Conservation (phyloP, 2,797 vertebrate genomes). For the Sebastes kiyomatsui region DNA sequence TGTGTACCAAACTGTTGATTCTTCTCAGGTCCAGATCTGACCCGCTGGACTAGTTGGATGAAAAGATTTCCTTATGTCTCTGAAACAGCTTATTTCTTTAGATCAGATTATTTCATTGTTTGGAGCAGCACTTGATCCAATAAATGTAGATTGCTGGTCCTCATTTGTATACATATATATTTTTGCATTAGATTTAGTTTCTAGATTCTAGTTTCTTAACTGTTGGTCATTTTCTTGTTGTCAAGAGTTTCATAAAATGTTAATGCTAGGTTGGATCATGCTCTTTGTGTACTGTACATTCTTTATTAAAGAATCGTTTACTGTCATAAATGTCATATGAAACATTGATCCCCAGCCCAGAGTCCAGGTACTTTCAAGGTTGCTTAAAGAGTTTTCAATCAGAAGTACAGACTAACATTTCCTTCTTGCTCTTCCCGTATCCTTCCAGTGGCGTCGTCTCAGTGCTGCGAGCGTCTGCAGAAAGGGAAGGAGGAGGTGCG, state of each 20-base stretch:
- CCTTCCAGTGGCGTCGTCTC: conserved; percentile 80
- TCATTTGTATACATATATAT: no score
- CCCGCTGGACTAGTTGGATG: no score
- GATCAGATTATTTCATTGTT: not conserved
- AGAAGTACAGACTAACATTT: not conserved
- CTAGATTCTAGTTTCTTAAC: not conserved
- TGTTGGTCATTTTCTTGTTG: not conserved
- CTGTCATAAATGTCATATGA: not conserved
- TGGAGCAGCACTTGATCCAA: no score
- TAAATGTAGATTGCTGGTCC: no score
- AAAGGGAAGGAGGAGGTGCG: conserved; percentile 87
- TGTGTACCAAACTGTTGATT: not conserved
- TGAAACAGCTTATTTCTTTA: not conserved
- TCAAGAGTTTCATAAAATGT: not conserved
- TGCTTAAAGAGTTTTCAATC: not conserved
- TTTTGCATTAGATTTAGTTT: not conserved
- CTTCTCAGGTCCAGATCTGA: no score
- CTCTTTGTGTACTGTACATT: not conserved
- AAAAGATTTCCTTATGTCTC: not conserved
- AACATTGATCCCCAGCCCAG: not conserved
- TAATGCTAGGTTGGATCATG: not conserved
- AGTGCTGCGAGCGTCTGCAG: conserved; percentile 87
- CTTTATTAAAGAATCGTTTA: not conserved
- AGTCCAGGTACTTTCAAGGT: not conserved
- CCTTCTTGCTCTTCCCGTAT: not conserved